Base-by-base conservation (phyloP, 2,888 invertebrate genomes). In the Neoascia interrupta region DNA sequence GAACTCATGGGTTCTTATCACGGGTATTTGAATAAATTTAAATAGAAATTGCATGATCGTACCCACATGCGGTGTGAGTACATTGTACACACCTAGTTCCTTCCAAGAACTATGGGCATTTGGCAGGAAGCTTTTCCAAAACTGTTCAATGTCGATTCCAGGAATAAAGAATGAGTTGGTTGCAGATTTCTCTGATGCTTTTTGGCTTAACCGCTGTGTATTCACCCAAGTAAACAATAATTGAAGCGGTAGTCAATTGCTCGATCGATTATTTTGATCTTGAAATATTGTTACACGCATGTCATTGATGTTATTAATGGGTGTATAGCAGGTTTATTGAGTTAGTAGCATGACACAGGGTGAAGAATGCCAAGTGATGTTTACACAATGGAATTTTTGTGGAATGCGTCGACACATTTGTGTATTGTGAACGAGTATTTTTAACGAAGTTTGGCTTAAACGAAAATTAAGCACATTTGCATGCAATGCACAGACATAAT, bases 181-280 rank as follows among this genome's bases (percentile, higher is more conserved):
- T 16, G 19, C 16, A 19, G 13, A 19, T 23, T 45, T 43, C 13
- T 21, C 2, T 21, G 8, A 18, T 19, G 18, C 18, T 18, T 6
- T 16, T 49, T 15, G 5, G n/a, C 10, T n/a, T n/a, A n/a, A n/a
- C n/a, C n/a, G n/a, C n/a, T n/a, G n/a, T n/a, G n/a, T n/a, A n/a
- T n/a, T n/a, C n/a, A n/a, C 26, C 1, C 2, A 37, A 15, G 15
- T 8, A 8, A 23, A 2, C 1, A 19, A 28, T n/a, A n/a, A 31
- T 34, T 34, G 10, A 8, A 70, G 23, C 28, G 37, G 45, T 28
- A 45, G 61, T 61, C 69, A 45, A 63, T 26, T 49, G 13, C 16
- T 13, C 43, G 43, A 41, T 31, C 31, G 61, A 60, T n/a, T n/a
- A n/a, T 21, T 61, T 56, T 56, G 64, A 54, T 49, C 72, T 64